phyloP scores from a whole-genome alignment of 2,113 vertebrate genomes.

The Brachyhypopomus occidentalis region DNA sequence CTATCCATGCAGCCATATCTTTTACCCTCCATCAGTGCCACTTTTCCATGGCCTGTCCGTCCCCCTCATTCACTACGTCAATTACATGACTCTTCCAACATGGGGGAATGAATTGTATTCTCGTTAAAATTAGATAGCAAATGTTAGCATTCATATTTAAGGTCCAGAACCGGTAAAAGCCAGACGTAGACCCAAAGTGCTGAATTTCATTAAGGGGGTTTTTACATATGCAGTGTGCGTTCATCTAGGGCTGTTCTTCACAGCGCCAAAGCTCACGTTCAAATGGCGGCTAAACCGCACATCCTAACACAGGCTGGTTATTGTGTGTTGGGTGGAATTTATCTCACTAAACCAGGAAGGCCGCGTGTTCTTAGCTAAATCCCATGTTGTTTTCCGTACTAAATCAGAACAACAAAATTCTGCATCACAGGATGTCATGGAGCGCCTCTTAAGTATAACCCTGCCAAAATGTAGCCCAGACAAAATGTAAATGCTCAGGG shows the following conservation, averaged over 20 bases:
- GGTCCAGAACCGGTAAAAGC: neutral
- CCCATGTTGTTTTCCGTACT: neutral
- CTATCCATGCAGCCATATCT: conserved; percentile 15
- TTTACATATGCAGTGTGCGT: neutral
- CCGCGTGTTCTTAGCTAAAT: neutral
- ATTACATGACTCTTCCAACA: neutral
- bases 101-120: neutral
- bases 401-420: neutral
- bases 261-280: neutral
- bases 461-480: conserved; percentile 7
- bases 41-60: conserved; percentile 23
- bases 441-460: conserved; percentile 3
- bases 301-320: neutral
- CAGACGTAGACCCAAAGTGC: neutral
- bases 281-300: neutral
- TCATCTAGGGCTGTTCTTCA: neutral
- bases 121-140: neutral
- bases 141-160: neutral
- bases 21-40: conserved; percentile 10
- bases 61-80: conserved; percentile 1
- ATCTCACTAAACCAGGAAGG: neutral
- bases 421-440: neutral
- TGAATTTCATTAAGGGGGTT: neutral
- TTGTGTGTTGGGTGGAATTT: no score
- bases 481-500: neutral